phyloP scores from a whole-genome alignment of 2,113 vertebrate species.

The Dermatemys mawii region DNA sequence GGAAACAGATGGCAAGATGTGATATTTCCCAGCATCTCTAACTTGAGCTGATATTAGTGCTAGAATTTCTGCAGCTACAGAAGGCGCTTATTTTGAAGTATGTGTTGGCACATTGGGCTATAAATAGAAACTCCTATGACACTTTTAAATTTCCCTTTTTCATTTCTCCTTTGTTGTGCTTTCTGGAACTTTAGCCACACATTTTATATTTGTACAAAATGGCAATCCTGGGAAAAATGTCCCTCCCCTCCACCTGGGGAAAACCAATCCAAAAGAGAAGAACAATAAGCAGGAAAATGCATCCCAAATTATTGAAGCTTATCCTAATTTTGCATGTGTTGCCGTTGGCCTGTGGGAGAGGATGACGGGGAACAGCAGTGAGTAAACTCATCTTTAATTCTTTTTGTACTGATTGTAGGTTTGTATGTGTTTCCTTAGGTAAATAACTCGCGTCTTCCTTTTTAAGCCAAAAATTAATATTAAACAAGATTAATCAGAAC shows the following conservation, averaged over 20 bases:
- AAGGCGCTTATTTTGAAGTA: conserved; percentile 22
- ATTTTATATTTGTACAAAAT: not conserved
- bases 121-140: not conserved
- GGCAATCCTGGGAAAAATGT: not conserved
- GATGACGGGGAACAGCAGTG: not conserved
- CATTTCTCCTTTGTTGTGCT: not conserved
- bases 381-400: not conserved
- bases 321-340: not conserved
- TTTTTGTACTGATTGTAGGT: not conserved
- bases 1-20: conserved; percentile 52
- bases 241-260: not conserved
- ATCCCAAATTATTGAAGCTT: not conserved
- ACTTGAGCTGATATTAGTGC: conserved; percentile 27
- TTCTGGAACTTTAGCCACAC: conserved; percentile 10
- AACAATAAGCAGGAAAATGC: not conserved
- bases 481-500: not conserved
- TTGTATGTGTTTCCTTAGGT: conserved; percentile 4
- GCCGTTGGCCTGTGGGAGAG: not conserved
- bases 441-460: not conserved
- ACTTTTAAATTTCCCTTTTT: not conserved
- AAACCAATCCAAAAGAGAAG: not conserved
- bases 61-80: conserved; percentile 19
- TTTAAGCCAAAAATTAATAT: conserved; percentile 13
- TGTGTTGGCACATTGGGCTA: not conserved
- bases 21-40: conserved; percentile 29